Percentiles rank a stretch among this genome's conserved stretches.
phyloP scores from a whole-genome alignment of 1,140 invertebrate species.

The Zaprionus camerounensis region DNA sequence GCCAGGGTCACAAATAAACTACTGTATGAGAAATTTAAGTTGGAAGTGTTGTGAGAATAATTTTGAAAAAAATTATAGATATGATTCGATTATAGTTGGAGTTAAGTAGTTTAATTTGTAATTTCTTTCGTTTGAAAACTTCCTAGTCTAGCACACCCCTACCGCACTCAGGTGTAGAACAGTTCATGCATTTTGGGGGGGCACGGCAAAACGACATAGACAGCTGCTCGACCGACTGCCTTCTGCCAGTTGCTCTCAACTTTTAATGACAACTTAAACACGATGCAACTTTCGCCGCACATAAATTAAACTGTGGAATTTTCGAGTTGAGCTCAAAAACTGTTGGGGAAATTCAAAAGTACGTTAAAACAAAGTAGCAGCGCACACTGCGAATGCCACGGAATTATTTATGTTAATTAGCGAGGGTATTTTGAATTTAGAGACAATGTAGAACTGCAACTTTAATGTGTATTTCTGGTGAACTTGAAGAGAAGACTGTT shows the following conservation, averaged over 20 bases:
- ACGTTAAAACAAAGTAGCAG: slow-evolving; percentile 29
- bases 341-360: slow-evolving; percentile 10
- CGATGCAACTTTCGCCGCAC: slow-evolving; percentile 26
- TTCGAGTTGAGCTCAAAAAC: background rate
- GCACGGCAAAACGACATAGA: slow-evolving; percentile 5
- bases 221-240: slow-evolving; percentile 30
- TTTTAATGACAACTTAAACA: slow-evolving; percentile 47
- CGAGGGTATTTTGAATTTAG: slow-evolving; percentile 15
- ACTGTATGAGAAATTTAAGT: too few relatives aligned
- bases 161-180: background rate
- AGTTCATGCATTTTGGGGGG: slow-evolving; percentile 35
- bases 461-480: too few relatives aligned
- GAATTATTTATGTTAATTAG: slow-evolving; percentile 63
- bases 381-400: slow-evolving; percentile 7
- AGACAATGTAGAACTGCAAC: slow-evolving; percentile 13
- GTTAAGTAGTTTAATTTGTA: background rate
- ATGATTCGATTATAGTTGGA: background rate
- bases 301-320: slow-evolving; percentile 23
- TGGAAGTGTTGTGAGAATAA: too few relatives aligned
- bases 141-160: background rate
- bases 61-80: too few relatives aligned
- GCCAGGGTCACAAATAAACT: too few relatives aligned
- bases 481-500: background rate
- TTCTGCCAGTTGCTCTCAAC: slow-evolving; percentile 25
- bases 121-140: too few relatives aligned